These are phyloP conservation scores for Melanchra persicariae DNA, from an alignment of 2,888 invertebrate species.

Conservation along the genomic window DNA sequence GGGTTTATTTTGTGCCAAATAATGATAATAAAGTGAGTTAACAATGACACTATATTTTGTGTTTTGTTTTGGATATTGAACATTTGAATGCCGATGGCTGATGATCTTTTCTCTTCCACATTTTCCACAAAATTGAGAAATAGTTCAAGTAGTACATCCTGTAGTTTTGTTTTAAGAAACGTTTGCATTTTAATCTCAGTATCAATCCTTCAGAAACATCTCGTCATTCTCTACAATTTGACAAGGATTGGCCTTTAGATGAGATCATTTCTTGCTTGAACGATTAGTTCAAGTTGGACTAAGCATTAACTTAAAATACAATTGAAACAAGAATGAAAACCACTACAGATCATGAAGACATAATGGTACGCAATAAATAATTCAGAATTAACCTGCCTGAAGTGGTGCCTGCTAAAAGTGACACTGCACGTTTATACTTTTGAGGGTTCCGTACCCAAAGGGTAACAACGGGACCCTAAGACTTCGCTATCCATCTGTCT, in stretches of 20 bases:
- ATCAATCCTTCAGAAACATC: background rate
- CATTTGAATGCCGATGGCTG: background rate
- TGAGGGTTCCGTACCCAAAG: no score
- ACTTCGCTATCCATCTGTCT: no score
- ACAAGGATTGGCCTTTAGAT: no score
- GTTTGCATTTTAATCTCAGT: no score
- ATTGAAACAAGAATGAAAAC: constrained; percentile 3
- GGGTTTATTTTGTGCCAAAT: constrained; percentile 28
- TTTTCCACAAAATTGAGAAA: no score
- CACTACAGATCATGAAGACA: background rate
- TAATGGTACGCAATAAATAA: no score
- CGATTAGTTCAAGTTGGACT: constrained; percentile 11
- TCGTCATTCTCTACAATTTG: background rate
- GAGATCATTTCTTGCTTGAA: background rate
- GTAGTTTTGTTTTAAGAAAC: no score
- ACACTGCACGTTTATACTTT: no score
- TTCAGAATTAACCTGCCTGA: no score
- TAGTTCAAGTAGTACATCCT: no score
- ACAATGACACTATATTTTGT: background rate
- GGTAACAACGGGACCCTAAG: no score
- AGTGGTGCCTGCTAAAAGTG: no score
- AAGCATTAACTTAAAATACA: constrained; percentile 14
- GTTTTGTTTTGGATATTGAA: background rate
- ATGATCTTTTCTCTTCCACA: background rate
- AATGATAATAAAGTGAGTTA: background rate